Conservation (phyloP, 2,797 vertebrate genomes). For the Agapornis canus region DNA sequence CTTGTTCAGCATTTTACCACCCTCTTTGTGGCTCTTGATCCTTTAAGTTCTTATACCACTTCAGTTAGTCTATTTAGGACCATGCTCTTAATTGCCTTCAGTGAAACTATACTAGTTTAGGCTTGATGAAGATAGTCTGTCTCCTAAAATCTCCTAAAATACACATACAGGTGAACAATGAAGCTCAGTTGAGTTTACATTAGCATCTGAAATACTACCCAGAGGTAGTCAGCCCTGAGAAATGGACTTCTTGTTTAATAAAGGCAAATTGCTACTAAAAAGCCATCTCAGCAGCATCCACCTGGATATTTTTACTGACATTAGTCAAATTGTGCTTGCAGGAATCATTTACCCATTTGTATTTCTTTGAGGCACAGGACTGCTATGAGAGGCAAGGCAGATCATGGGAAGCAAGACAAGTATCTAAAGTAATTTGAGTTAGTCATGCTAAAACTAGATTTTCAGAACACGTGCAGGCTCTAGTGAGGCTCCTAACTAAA, state of each 20-base stretch:
- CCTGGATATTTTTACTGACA: neutral
- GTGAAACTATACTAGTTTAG: neutral
- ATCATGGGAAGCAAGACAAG: neutral
- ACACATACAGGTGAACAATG: neutral
- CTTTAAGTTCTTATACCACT: neutral
- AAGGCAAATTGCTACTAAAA: neutral
- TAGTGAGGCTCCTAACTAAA: neutral
- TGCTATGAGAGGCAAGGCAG: neutral
- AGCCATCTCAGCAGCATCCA: neutral
- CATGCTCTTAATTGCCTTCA: neutral
- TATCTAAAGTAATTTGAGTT: neutral
- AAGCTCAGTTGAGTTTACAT: neutral
- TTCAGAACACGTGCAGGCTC: neutral
- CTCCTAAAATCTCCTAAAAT: neutral
- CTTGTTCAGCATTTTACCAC: neutral
- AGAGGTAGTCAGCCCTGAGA: neutral
- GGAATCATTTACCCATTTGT: neutral
- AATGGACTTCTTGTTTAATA: neutral
- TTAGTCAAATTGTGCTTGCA: neutral
- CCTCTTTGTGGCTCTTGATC: neutral
- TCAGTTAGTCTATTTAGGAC: neutral
- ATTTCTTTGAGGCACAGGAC: neutral
- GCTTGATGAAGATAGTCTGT: neutral
- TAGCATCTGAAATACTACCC: neutral
- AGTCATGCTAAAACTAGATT: neutral